These are phyloP conservation scores for Cydia fagiglandana DNA, from an alignment of 1,140 invertebrate species.

Conservation along the genomic window DNA sequence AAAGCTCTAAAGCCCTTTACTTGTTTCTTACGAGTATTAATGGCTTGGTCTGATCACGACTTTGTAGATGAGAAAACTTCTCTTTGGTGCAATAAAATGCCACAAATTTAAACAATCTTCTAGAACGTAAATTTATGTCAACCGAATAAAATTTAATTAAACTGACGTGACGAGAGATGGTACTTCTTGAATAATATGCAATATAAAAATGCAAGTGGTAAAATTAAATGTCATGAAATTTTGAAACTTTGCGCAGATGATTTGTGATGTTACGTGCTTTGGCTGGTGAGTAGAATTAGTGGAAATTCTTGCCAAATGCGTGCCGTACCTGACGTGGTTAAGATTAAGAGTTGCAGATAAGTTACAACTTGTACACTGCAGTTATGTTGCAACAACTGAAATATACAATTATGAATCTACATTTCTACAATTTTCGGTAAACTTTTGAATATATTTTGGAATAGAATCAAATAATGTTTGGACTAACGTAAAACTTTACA, in stretches of 20 bases:
- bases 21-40: too few species aligned
- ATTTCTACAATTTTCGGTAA: too few species aligned
- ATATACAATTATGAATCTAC: too few species aligned
- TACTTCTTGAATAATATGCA: slow-evolving; percentile 9
- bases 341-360: not conserved
- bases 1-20: too few species aligned
- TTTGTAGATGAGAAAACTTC: not conserved
- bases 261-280: slow-evolving; percentile 1
- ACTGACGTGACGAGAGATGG: not conserved
- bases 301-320: not conserved
- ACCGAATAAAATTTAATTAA: slow-evolving; percentile 11
- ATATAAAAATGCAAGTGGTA: slow-evolving; percentile 11
- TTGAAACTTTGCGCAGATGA: not conserved
- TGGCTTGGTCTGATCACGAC: not conserved
- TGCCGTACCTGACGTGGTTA: slow-evolving; percentile 5
- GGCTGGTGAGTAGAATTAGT: not conserved
- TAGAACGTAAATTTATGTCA: slow-evolving; percentile 6
- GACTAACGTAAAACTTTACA: too few species aligned
- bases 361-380: not conserved
- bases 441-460: too few species aligned
- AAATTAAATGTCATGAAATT: not conserved
- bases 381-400: not conserved
- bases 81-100: not conserved
- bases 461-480: too few species aligned
- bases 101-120: slow-evolving; percentile 8